These are phyloP conservation scores for Vidua chalybeata DNA, from an alignment of 2,113 vertebrate genomes.

Conservation along the genomic window DNA sequence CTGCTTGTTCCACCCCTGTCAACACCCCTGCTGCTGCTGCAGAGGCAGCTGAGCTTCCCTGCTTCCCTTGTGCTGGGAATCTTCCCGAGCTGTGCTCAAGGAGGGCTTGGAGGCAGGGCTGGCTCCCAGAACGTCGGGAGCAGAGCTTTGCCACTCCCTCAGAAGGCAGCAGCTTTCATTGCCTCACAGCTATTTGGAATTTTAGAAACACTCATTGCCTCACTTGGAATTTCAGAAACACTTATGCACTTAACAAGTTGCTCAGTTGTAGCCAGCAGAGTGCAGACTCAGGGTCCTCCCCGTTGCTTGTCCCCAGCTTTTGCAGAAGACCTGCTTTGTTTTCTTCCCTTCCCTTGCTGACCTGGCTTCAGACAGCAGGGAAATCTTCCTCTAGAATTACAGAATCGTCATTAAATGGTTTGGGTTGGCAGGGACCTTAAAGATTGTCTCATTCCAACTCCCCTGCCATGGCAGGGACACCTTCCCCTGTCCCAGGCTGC, in stretches of 20 bases:
- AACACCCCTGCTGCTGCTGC: neutral
- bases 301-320: neutral
- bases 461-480: neutral
- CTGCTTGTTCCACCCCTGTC: neutral
- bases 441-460: neutral
- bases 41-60: neutral
- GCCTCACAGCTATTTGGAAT: neutral
- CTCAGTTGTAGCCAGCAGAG: neutral
- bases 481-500: neutral
- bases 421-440: neutral
- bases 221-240: neutral
- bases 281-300: accelerated
- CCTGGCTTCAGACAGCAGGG: neutral
- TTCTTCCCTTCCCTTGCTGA: neutral
- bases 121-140: neutral
- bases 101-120: neutral
- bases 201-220: neutral
- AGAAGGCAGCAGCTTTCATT: neutral
- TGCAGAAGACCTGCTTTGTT: neutral
- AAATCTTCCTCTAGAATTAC: neutral
- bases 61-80: neutral
- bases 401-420: neutral
- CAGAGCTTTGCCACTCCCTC: neutral
- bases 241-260: neutral
- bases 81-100: neutral